Conservation (phyloP, 2,797 vertebrate genomes). For the Peromyscus nudipes region DNA sequence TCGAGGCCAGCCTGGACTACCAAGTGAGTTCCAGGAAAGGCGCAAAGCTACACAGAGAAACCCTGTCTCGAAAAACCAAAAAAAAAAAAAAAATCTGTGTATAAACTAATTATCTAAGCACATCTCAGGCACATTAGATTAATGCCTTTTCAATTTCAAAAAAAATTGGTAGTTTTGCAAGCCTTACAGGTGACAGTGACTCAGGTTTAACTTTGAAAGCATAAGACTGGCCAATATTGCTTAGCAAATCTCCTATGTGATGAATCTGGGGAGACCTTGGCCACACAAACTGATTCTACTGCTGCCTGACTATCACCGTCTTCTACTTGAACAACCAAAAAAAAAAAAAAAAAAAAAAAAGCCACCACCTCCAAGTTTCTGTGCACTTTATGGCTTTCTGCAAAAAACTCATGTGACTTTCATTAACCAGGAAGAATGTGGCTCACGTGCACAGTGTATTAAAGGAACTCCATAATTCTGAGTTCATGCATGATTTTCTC, state of each 20-base stretch:
- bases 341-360: neutral
- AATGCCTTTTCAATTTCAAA: neutral
- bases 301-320: neutral
- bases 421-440: neutral
- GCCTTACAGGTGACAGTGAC: rapidly evolving
- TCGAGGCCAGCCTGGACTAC: too few relatives aligned
- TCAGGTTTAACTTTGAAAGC: neutral
- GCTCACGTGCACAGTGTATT: neutral
- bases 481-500: neutral
- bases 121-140: neutral
- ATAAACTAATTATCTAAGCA: neutral
- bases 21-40: too few relatives aligned
- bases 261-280: neutral
- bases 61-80: too few relatives aligned
- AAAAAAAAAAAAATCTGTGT: neutral
- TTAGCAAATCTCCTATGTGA: neutral
- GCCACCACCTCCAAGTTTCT: neutral
- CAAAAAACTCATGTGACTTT: slow-evolving; percentile 11
- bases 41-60: too few relatives aligned
- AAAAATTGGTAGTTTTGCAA: neutral
- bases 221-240: neutral
- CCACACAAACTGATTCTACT: neutral
- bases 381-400: neutral
- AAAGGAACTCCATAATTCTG: neutral
- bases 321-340: neutral